Conservation (phyloP, 2,888 invertebrate genomes). For the Nudaria mundana region DNA sequence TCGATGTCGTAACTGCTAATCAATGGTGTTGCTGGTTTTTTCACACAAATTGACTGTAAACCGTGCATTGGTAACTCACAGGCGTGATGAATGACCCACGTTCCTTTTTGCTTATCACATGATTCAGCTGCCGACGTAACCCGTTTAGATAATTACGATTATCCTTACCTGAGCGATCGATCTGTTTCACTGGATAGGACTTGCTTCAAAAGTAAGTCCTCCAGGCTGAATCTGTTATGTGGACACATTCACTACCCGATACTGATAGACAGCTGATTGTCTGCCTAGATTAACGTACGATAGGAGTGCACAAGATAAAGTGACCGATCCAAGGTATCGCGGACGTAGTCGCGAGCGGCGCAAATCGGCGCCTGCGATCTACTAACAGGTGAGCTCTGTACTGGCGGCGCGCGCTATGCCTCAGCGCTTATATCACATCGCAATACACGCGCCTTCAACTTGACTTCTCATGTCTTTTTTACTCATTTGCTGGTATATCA, state of each 20-base stretch:
- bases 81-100: conserved; percentile 15
- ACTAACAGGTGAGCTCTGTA: conserved; percentile 59
- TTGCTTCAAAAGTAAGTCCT: conserved; percentile 42
- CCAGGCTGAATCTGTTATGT: conserved; percentile 40
- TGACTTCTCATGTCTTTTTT: conserved; percentile 54
- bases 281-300: conserved; percentile 32
- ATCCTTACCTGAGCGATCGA: conserved; percentile 56
- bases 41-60: background rate
- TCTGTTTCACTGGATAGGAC: conserved; percentile 38
- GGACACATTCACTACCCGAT: conserved; percentile 63
- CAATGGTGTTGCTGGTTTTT: conserved; percentile 1
- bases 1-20: conserved; percentile 6
- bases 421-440: conserved; percentile 74
- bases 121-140: conserved; percentile 43
- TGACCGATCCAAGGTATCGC: conserved; percentile 26
- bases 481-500: conserved; percentile 15
- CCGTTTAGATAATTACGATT: conserved; percentile 29
- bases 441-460: conserved; percentile 69
- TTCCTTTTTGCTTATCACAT: conserved; percentile 49
- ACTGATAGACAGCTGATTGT: conserved; percentile 46
- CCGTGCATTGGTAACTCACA: background rate
- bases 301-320: conserved; percentile 49
- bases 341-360: conserved; percentile 34
- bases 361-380: conserved; percentile 57
- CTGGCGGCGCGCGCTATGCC: conserved; percentile 68